Evolutionary conservation across 2,113 vertebrate species (phyloP).

Genomic region (Podiceps cristatus): DNA sequence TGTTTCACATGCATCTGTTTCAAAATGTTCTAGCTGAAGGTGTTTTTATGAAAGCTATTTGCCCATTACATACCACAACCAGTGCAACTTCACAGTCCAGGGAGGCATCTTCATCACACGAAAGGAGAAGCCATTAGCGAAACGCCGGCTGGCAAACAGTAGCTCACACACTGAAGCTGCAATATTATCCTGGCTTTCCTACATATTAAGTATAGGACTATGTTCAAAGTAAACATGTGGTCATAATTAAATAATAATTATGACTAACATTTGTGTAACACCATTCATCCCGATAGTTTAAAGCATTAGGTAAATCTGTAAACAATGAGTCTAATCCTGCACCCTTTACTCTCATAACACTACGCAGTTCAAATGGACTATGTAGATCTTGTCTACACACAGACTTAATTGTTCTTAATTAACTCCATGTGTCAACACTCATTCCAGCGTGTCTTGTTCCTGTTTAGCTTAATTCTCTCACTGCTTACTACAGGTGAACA

Average conservation of each 20-base stretch:
- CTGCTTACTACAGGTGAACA: background rate
- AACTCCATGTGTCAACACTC: slow-evolving; percentile 47
- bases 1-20: background rate
- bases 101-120: background rate
- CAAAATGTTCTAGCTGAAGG: slow-evolving; percentile 22
- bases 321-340: slow-evolving; percentile 66
- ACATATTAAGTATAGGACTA: slow-evolving; percentile 17
- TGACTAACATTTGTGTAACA: slow-evolving; percentile 48
- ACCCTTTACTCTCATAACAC: slow-evolving; percentile 37
- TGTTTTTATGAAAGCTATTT: background rate
- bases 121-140: slow-evolving; percentile 18
- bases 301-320: slow-evolving; percentile 50
- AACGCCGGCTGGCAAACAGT: slow-evolving; percentile 41
- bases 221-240: slow-evolving; percentile 61
- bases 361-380: slow-evolving; percentile 14
- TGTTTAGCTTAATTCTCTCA: slow-evolving; percentile 5
- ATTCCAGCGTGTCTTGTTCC: background rate
- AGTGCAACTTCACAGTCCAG: background rate
- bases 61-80: slow-evolving; percentile 5
- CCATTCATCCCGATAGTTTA: slow-evolving; percentile 30
- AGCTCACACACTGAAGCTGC: background rate
- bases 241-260: slow-evolving; percentile 46
- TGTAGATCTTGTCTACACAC: slow-evolving; percentile 58
- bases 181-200: slow-evolving; percentile 2
- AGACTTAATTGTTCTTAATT: slow-evolving; percentile 62